Conservation (phyloP, 2,888 invertebrate species). For the Epinotia ramella region DNA sequence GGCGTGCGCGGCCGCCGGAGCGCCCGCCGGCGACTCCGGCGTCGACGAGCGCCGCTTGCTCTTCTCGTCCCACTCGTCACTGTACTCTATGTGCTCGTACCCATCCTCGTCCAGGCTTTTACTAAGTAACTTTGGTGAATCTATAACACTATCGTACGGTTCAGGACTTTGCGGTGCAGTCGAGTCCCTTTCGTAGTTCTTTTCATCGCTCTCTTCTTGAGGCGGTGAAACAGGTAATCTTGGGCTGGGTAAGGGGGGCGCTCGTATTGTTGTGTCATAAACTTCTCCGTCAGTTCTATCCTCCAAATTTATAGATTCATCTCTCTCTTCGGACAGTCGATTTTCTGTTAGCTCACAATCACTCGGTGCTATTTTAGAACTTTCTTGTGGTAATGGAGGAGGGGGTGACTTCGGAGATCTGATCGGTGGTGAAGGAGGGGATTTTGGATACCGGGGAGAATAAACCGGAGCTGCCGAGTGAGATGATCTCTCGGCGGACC, state of each 20-base stretch:
- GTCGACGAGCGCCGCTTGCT: constrained; percentile 74
- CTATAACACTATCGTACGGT: constrained; percentile 62
- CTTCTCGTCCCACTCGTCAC: constrained; percentile 73
- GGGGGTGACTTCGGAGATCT: constrained; percentile 66
- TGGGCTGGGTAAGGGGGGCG: constrained; percentile 51
- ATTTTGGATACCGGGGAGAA: constrained; percentile 65
- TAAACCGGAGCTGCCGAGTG: constrained; percentile 59
- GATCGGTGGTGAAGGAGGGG: constrained; percentile 69
- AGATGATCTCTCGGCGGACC: constrained; percentile 63
- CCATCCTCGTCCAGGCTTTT: constrained; percentile 63
- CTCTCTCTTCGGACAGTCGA: constrained; percentile 57
- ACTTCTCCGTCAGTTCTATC: constrained; percentile 55
- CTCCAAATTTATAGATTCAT: constrained; percentile 50
- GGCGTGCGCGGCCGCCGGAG: constrained; percentile 61
- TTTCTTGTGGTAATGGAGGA: constrained; percentile 58
- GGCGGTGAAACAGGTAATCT: constrained; percentile 59
- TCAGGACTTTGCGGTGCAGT: constrained; percentile 60
- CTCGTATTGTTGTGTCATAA: constrained; percentile 47
- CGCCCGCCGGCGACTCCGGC: constrained; percentile 68
- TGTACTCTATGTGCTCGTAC: constrained; percentile 71
- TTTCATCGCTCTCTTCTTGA: constrained; percentile 58
- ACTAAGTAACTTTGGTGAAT: constrained; percentile 56
- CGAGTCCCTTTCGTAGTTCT: constrained; percentile 54
- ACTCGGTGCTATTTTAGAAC: constrained; percentile 51
- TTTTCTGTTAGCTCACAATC: constrained; percentile 59